Evolutionary conservation across 2,888 invertebrate species (phyloP).

Genomic region (Drosophila antonietae): DNA sequence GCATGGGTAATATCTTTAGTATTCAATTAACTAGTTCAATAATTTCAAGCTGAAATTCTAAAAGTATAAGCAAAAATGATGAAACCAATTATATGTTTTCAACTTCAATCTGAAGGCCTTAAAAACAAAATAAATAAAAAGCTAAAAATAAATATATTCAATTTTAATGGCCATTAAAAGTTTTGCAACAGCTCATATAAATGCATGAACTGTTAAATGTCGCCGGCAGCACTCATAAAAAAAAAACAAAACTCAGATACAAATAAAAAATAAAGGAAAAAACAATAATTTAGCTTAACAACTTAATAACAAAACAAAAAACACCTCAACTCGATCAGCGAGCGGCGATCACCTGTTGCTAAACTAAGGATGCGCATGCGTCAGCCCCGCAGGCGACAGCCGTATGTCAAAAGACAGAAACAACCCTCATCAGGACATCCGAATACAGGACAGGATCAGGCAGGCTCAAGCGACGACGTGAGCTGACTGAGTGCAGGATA

Average conservation of each 20-base stretch:
- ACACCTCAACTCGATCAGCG: constrained; percentile 53
- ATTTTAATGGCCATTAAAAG: constrained; percentile 39
- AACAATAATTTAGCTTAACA: constrained; percentile 78
- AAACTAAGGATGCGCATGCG: constrained; percentile 19
- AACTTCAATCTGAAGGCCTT: not conserved
- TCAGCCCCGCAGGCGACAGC: constrained; percentile 33
- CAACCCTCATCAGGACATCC: constrained; percentile 44
- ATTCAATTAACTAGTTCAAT: not conserved
- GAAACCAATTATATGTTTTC: not conserved
- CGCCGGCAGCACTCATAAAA: constrained; percentile 66
- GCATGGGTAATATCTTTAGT: not conserved
- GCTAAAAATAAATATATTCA: constrained; percentile 14
- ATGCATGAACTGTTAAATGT: constrained; percentile 77
- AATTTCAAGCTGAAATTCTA: not conserved
- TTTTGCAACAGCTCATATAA: constrained; percentile 62
- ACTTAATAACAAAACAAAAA: constrained; percentile 82
- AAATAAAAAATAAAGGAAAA: constrained; percentile 48
- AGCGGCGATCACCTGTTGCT: constrained; percentile 77
- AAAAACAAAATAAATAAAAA: not conserved
- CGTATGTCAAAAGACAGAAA: constrained; percentile 22
- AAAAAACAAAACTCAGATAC: constrained; percentile 27
- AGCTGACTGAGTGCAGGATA: constrained; percentile 44
- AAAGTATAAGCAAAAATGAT: not conserved
- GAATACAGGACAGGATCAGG: not conserved
- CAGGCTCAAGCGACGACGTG: constrained; percentile 21